phyloP scores from a whole-genome alignment of 1,140 invertebrate genomes.

The Planococcus citri region DNA sequence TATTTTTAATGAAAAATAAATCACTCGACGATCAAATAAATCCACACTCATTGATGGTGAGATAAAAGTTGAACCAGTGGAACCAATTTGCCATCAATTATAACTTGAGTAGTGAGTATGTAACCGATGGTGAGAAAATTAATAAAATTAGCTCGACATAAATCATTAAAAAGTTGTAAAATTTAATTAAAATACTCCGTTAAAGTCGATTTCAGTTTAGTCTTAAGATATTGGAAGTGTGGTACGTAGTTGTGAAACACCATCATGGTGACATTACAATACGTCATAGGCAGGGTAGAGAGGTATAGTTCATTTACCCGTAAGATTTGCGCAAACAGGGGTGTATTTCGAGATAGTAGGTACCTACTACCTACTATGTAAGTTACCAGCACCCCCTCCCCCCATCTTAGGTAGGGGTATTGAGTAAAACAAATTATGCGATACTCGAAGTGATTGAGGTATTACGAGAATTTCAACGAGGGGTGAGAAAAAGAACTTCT shows the following conservation, averaged over 20 bases:
- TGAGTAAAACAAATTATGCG: too few species aligned
- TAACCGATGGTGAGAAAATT: not conserved
- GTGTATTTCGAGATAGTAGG: too few species aligned
- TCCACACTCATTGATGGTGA: not conserved
- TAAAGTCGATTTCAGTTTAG: not conserved
- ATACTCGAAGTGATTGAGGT: too few species aligned
- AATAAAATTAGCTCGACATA: not conserved
- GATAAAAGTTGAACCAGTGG: not conserved
- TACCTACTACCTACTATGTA: too few species aligned
- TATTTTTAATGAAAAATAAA: not conserved
- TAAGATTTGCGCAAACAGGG: too few species aligned
- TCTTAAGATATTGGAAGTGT: too few species aligned
- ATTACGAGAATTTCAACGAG: too few species aligned
- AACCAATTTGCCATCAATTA: not conserved
- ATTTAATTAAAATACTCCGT: not conserved
- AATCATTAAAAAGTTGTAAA: not conserved
- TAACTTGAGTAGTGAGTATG: not conserved
- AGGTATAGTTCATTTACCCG: not conserved
- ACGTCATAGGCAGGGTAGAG: too few species aligned
- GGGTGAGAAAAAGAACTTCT: too few species aligned
- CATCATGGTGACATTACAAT: too few species aligned
- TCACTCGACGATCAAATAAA: not conserved
- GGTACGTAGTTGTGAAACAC: not conserved
- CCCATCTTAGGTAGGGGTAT: too few species aligned
- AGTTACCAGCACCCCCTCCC: too few species aligned